A percentile compares a stretch with the other conserved stretches of the same genome.
These are phyloP conservation scores for Phyllotis vaccarum DNA, from an alignment of 2,797 vertebrate species.

Conservation along the genomic window DNA sequence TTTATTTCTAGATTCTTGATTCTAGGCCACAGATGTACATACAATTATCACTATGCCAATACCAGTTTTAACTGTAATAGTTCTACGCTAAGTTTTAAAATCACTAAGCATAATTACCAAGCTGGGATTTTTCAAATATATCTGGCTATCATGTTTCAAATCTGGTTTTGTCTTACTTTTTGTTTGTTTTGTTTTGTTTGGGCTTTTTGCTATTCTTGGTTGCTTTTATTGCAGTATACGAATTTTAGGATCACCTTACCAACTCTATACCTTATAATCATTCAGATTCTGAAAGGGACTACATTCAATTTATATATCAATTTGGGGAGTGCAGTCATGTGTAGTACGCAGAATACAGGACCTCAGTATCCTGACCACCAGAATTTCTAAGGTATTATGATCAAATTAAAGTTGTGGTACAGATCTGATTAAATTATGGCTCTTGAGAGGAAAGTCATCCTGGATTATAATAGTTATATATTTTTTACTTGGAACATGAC, in stretches of 20 bases:
- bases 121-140: no score
- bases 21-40: background rate
- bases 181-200: no score
- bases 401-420: background rate
- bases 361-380: background rate
- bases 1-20: background rate
- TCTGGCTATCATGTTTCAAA: no score
- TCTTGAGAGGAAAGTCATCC: background rate
- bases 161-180: no score
- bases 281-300: background rate
- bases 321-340: background rate
- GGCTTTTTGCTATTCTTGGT: no score
- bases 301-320: background rate
- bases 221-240: background rate
- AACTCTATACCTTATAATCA: background rate
- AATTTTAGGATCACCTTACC: constrained; percentile 23
- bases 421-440: background rate
- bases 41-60: background rate
- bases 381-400: background rate
- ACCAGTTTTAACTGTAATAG: background rate
- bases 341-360: background rate
- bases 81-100: background rate
- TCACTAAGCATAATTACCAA: background rate
- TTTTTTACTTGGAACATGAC: background rate
- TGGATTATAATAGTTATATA: background rate